A percentile compares a stretch with the other conserved stretches of the same genome.
Evolutionary conservation across 2,888 invertebrate genomes (phyloP).

Genomic region (Oeneis ivallda): DNA sequence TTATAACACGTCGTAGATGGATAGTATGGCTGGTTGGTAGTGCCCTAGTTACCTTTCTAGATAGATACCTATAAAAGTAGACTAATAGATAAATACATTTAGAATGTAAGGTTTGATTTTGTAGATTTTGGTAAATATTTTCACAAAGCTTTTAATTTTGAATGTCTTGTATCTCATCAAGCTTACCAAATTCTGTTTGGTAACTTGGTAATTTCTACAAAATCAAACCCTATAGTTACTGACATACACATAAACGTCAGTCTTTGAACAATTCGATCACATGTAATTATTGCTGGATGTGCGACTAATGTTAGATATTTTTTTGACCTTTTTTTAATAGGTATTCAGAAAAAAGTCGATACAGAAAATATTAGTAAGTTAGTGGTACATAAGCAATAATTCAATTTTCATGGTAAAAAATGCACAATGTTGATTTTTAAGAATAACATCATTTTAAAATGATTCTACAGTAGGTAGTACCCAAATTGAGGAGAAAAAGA

Average conservation of each 20-base stretch:
- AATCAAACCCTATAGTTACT: slow-evolving; percentile 17
- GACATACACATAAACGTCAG: slow-evolving; percentile 50
- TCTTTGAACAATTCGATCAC: slow-evolving; percentile 76
- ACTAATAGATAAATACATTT: slow-evolving; percentile 10
- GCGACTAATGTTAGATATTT: slow-evolving; percentile 34
- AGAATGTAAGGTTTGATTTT: neutral
- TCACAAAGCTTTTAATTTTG: neutral
- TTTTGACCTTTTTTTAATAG: neutral
- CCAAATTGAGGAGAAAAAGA: too few species aligned
- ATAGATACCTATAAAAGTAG: slow-evolving; percentile 8
- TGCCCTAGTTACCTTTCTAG: neutral
- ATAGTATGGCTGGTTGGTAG: neutral
- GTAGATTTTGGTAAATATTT: neutral
- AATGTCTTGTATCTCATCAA: neutral
- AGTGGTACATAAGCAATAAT: too few species aligned
- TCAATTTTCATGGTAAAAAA: neutral
- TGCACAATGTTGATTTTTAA: neutral
- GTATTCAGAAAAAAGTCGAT: neutral
- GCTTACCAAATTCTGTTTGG: neutral
- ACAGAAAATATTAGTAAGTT: too few species aligned
- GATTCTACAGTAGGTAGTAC: too few species aligned
- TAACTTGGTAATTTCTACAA: neutral
- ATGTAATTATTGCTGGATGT: slow-evolving; percentile 73
- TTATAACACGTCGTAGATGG: neutral
- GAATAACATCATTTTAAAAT: too few species aligned